phyloP scores from a whole-genome alignment of 92 coral and sea anemone species.

The Desmophyllum pertusum region DNA sequence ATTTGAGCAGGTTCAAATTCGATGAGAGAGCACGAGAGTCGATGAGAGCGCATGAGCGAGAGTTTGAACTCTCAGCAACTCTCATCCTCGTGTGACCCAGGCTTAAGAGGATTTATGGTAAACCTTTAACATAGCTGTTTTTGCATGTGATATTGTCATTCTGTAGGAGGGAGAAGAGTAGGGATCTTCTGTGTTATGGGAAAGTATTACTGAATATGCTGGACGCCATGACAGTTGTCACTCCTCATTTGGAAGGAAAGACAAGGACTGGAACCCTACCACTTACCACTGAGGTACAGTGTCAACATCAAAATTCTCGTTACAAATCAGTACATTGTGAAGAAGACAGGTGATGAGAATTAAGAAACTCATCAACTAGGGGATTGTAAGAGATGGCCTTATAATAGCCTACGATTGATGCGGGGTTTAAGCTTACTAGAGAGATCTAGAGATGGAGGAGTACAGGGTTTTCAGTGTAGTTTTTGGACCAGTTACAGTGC shows the following conservation, averaged over 20 bases:
- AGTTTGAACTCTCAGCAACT: too few relatives aligned
- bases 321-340: neutral
- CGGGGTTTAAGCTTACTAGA: neutral
- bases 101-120: too few relatives aligned
- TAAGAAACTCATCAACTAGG: neutral
- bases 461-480: neutral
- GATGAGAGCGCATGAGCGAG: too few relatives aligned
- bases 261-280: constrained; percentile 51
- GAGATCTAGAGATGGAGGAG: neutral
- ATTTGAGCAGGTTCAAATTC: too few relatives aligned
- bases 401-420: too few relatives aligned
- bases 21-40: too few relatives aligned
- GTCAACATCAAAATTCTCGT: neutral
- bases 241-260: constrained; percentile 33
- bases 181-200: constrained; percentile 48
- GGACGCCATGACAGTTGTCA: constrained; percentile 63
- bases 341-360: neutral
- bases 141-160: neutral
- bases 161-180: constrained; percentile 73
- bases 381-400: neutral
- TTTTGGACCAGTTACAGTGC: too few relatives aligned
- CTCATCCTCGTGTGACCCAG: too few relatives aligned
- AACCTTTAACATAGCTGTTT: too few relatives aligned
- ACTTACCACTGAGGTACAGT: constrained; percentile 56
- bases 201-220: constrained; percentile 60